Base-by-base conservation (phyloP, 2,113 vertebrate species). In the Mixornis gularis region DNA sequence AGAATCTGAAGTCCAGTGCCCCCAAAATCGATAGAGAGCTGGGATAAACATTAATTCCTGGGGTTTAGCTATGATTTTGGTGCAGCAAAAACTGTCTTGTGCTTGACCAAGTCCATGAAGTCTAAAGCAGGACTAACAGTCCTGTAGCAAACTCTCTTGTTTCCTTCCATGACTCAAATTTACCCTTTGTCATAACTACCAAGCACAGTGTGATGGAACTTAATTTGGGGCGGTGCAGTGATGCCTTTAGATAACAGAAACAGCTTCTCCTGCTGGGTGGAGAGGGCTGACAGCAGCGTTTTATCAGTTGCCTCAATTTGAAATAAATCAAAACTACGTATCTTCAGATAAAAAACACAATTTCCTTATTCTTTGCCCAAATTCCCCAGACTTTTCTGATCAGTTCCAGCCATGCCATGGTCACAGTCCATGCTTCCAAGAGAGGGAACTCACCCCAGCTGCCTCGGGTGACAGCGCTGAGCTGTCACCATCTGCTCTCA, bases 401-500 rank as follows among this genome's bases (percentile, higher is more conserved):
- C 62, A 49, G 36, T 64, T 81, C 77, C 43, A 87, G 62, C 60
- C 56, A 44, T 18, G 46, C 52, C 71, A 26, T 3, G 13, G 78
- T 63, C 74, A 71, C 13, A 2, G 46, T 49, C 58, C 41, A 3
- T 15, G 58, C 78, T 89, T 95, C 89, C 84, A 89, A 63, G 78
- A 87, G 78, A 87, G 63, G 59, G 80, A 93, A 62, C 70, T 91
- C 78, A 82, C 77, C 59, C 40, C 6, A 12, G 79, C 86, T 93
- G 94, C 95, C 40, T 70, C 11, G 7, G 84, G 78, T 94, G 93
- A 79, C 66, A 70, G 46, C 7, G 0, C 91, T 70, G 84, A 66
- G 71, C 68, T 93, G 89, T 77, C 81, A 85, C 94, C 96, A 96
- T 94, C 96, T 96, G 94, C 89, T 93, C 27, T 40, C 78, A 81